Evolutionary conservation across 2,888 invertebrate genomes (phyloP).

Genomic region (Eupithecia insigniata): DNA sequence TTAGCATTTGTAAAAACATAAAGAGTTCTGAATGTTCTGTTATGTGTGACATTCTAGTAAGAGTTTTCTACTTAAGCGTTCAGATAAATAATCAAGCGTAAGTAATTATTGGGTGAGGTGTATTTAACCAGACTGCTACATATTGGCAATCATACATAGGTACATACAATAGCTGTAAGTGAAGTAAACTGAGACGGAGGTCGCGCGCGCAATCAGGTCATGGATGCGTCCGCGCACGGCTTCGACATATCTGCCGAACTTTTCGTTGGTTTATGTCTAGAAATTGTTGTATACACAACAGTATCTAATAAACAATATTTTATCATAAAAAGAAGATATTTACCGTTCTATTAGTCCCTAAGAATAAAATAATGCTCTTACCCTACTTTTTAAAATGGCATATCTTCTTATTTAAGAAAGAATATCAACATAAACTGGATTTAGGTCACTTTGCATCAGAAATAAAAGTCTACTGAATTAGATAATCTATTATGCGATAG

Average conservation of each 20-base stretch:
- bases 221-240: slow-evolving; percentile 66
- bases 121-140: slow-evolving; percentile 11
- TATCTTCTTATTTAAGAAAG: background rate
- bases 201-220: slow-evolving; percentile 72
- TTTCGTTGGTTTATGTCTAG: background rate
- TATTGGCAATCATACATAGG: slow-evolving; percentile 19
- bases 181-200: slow-evolving; percentile 58
- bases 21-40: too few species aligned
- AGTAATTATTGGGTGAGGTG: background rate
- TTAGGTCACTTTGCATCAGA: background rate
- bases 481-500: background rate
- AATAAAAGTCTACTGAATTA: background rate
- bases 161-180: slow-evolving; percentile 49
- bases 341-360: background rate
- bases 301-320: background rate
- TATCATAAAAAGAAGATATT: background rate
- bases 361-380: background rate
- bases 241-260: slow-evolving; percentile 38
- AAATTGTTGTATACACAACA: background rate
- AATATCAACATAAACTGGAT: background rate
- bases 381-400: background rate
- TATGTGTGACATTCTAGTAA: background rate
- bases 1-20: background rate
- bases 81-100: background rate
- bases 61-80: background rate